phyloP scores from a whole-genome alignment of 2,888 invertebrate genomes.

The Rhopalosiphum nymphaeae region DNA sequence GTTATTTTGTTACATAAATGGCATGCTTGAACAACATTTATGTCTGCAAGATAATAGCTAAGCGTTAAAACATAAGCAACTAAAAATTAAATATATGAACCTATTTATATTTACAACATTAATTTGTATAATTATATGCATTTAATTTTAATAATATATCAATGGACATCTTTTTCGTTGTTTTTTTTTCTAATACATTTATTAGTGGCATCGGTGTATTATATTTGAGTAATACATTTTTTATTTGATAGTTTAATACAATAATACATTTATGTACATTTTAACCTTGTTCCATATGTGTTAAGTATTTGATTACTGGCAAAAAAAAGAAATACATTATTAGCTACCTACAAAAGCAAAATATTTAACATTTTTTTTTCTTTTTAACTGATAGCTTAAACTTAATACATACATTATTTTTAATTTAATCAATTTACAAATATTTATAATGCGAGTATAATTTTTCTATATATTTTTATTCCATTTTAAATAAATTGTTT shows the following conservation, averaged over 20 bases:
- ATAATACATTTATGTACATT: neutral
- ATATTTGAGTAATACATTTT: neutral
- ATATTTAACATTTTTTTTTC: neutral
- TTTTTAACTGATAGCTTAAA: neutral
- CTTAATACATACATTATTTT: neutral
- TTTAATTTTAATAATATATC: neutral
- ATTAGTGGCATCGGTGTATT: neutral
- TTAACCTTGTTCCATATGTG: conserved; percentile 24
- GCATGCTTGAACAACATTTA: neutral
- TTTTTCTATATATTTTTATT: neutral
- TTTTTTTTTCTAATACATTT: neutral
- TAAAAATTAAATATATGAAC: neutral
- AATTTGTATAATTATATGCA: neutral
- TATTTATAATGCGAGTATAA: neutral
- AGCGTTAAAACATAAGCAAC: neutral
- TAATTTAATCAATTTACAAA: neutral
- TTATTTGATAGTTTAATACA: neutral
- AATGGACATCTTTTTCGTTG: neutral
- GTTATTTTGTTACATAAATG: neutral
- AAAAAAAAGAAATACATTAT: neutral
- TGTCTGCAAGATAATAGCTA: neutral
- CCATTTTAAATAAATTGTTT: neutral
- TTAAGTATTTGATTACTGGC: neutral
- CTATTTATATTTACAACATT: neutral
- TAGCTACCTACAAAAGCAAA: neutral